Conservation (phyloP, 2,797 vertebrate species). For the Hafferia zeledoni region DNA sequence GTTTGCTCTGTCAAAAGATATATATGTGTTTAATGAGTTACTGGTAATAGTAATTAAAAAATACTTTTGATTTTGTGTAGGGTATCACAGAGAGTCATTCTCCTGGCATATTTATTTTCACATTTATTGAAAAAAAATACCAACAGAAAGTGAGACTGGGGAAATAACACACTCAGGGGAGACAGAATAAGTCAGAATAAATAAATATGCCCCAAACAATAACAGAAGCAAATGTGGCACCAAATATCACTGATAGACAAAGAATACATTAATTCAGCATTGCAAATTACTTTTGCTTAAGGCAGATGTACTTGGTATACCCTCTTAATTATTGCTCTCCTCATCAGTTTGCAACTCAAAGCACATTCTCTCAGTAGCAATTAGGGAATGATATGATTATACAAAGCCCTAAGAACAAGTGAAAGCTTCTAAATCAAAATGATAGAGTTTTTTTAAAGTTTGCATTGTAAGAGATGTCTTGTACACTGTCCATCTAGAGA, state of each 20-base stretch:
- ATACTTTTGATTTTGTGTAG: background rate
- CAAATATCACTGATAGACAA: constrained; percentile 45
- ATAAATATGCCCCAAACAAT: constrained; percentile 60
- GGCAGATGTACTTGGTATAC: constrained; percentile 56
- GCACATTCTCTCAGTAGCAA: constrained; percentile 39
- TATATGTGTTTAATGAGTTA: background rate
- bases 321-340: constrained; percentile 65
- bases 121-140: background rate
- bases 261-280: constrained; percentile 58
- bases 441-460: background rate
- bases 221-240: constrained; percentile 47
- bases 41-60: background rate
- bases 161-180: constrained; percentile 28
- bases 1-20: background rate
- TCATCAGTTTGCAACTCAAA: constrained; percentile 58
- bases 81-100: background rate
- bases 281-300: constrained; percentile 65
- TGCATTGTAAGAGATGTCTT: background rate
- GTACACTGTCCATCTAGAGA: background rate
- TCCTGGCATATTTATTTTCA: constrained; percentile 31
- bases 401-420: background rate
- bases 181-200: constrained; percentile 47
- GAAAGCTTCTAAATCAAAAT: background rate
- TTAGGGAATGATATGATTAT: constrained; percentile 38
- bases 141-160: background rate